Evolutionary conservation across 2,113 vertebrate genomes (phyloP).

Genomic region (Eublepharis macularius): DNA sequence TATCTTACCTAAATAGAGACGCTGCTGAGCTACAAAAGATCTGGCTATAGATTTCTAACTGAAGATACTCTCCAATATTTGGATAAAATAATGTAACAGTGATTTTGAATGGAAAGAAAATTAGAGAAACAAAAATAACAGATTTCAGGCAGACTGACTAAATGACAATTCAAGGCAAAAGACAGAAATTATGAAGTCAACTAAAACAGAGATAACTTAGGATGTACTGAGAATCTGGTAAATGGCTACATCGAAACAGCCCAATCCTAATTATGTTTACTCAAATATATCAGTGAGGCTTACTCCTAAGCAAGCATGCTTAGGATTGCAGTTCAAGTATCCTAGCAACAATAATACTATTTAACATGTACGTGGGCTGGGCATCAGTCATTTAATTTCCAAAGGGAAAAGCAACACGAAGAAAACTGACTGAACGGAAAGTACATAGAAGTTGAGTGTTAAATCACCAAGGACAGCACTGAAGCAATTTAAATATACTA

Average conservation of each 20-base stretch:
- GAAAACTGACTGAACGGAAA: neutral
- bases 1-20: no score
- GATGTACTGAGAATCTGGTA: neutral
- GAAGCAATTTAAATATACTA: neutral
- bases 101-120: neutral
- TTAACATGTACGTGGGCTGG: neutral
- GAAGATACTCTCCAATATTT: neutral
- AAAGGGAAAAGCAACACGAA: neutral
- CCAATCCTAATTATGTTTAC: neutral
- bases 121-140: neutral
- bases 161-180: neutral
- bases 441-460: neutral
- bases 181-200: neutral
- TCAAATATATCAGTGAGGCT: neutral
- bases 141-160: neutral
- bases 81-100: neutral
- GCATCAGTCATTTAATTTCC: neutral
- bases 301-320: neutral
- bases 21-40: neutral
- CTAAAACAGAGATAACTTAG: neutral
- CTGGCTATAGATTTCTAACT: neutral
- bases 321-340: neutral
- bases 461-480: neutral
- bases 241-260: neutral
- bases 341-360: conserved; percentile 3